phyloP scores from a whole-genome alignment of 2,888 invertebrate genomes.

The Chesias legatella region DNA sequence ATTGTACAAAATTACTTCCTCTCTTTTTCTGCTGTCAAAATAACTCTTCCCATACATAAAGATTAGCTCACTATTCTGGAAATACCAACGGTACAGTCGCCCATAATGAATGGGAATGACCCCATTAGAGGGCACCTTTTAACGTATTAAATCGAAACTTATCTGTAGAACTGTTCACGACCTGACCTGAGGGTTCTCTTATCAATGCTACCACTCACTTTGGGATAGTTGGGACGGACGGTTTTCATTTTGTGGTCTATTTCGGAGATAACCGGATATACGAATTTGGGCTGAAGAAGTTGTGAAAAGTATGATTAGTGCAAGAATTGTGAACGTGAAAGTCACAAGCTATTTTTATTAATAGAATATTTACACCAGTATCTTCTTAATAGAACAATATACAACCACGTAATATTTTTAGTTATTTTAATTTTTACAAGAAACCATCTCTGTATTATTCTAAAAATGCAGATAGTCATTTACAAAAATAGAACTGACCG shows the following conservation, averaged over 20 bases:
- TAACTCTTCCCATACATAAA: slow-evolving; percentile 12
- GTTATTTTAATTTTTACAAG: too few species aligned
- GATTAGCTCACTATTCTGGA: slow-evolving; percentile 32
- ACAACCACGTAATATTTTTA: too few species aligned
- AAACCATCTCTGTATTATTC: too few species aligned
- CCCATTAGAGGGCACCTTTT: slow-evolving; percentile 76
- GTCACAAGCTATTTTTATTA: too few species aligned
- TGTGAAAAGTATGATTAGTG: too few species aligned
- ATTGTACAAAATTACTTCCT: background rate
- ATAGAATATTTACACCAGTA: too few species aligned
- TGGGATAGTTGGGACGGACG: slow-evolving; percentile 30
- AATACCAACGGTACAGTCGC: slow-evolving; percentile 45
- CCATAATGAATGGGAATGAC: slow-evolving; percentile 73
- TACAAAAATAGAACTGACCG: too few species aligned
- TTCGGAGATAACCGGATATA: slow-evolving; percentile 32
- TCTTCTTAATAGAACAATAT: too few species aligned
- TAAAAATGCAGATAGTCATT: too few species aligned
- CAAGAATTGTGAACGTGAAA: too few species aligned
- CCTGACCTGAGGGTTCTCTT: slow-evolving; percentile 55
- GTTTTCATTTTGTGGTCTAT: slow-evolving; percentile 41
- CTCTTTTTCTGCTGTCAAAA: background rate
- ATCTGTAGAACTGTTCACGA: slow-evolving; percentile 62
- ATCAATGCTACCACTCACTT: slow-evolving; percentile 66
- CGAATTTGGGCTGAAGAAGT: slow-evolving; percentile 15
- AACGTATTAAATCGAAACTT: slow-evolving; percentile 76